phyloP scores from a whole-genome alignment of 2,888 invertebrate species.

The Ormyrus rosae region DNA sequence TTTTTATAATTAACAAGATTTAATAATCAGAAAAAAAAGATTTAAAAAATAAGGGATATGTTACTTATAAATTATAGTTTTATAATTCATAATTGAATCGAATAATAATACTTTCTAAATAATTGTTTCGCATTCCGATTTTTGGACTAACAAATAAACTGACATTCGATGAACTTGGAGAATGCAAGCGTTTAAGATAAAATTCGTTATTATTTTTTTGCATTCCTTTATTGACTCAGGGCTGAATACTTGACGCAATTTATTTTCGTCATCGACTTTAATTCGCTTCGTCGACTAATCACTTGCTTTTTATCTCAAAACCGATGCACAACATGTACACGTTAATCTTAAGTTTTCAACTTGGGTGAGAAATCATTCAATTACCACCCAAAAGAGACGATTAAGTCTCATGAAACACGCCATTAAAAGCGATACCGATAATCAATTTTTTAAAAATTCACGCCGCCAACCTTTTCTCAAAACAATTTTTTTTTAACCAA shows the following conservation, averaged over 20 bases:
- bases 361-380: background rate
- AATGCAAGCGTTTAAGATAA: too few species aligned
- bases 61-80: too few species aligned
- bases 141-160: too few species aligned
- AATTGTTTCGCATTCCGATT: too few species aligned
- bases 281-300: background rate
- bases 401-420: background rate
- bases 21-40: too few species aligned
- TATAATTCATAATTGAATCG: too few species aligned
- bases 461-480: background rate
- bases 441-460: background rate
- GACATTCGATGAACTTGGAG: too few species aligned
- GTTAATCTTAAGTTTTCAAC: background rate
- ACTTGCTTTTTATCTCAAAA: background rate
- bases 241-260: background rate
- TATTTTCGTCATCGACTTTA: conserved; percentile 1
- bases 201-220: too few species aligned
- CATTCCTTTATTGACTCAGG: too few species aligned
- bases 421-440: background rate
- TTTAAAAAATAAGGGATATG: too few species aligned
- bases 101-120: too few species aligned
- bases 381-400: background rate
- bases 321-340: background rate
- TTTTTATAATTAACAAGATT: background rate
- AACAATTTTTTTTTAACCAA: background rate